Base-by-base conservation (phyloP, 2,113 vertebrate species). In the Plectropomus leopardus region DNA sequence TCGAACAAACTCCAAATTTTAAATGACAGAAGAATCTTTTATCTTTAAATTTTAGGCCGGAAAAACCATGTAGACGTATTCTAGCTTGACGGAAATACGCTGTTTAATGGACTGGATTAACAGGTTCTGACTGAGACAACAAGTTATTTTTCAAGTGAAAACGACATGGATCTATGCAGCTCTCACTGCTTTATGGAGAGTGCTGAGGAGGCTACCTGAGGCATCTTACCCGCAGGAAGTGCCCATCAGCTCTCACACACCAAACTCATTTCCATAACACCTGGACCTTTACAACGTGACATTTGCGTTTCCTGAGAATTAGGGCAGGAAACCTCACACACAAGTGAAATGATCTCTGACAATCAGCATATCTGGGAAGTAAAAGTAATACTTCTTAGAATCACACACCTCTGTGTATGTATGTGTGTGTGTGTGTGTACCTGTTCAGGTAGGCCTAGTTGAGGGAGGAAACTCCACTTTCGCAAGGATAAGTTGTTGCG, bases 231-330 rank as follows among this genome's bases (percentile, higher is more conserved):
- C 68, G 68, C 55, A 82, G 72, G 68, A 84, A 54, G 34, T 45
- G 13, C 19, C 24, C 68, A 24, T 57, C 70, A 82, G 13, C 61
- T 4, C 36, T 48, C 42, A 73, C 80, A 42, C 15, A 54, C n/a
- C n/a, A 78, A 53, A 48, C 24, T 55, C 1, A 83, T 92, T 90
- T 91, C 65, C 88, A 89, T 91, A 23, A 82, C 42, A 77, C 72
- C 79, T 57, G 75, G 48, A n/a, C n/a, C 16, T 88, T 72, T 75
- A 79, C 77, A 8, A 57, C 19, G 21, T 47, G 58, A 0, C 6
- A 89, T 90, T 90, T 90, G 84, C 88, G 19, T 91, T 28, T 24
- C 50, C 10, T 60, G 16, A 17, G 34, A 2, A 16, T 15, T 9
- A 36, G 3, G 59, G 13, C 48, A 73, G 53, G 58, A 72, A 70